Evolutionary conservation across 1,140 invertebrate species (phyloP).

Genomic region (Atta cephalotes): DNA sequence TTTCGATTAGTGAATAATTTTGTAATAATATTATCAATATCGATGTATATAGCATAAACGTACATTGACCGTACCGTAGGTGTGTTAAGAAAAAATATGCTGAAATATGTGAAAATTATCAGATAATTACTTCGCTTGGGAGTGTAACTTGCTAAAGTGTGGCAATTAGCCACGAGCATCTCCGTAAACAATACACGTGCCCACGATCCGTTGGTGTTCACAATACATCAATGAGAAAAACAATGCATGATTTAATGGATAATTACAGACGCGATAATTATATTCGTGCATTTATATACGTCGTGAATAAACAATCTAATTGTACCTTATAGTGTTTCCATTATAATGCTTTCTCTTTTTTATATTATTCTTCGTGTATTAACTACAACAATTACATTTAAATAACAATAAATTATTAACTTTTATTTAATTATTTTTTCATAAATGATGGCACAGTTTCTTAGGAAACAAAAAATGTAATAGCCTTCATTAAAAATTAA

Average conservation of each 20-base stretch:
- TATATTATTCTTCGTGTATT: neutral
- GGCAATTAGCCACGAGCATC: conserved; percentile 48
- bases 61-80: neutral
- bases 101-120: conserved; percentile 35
- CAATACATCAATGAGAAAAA: conserved; percentile 57
- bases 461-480: neutral
- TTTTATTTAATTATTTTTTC: neutral
- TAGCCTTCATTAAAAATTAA: too few species aligned
- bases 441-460: neutral
- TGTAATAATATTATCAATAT: neutral
- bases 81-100: conserved; percentile 21
- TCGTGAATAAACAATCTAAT: conserved; percentile 19
- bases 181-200: conserved; percentile 63
- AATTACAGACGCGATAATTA: conserved; percentile 64
- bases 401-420: neutral
- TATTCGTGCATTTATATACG: conserved; percentile 35
- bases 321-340: neutral
- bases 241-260: conserved; percentile 63
- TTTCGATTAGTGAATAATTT: neutral
- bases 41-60: neutral
- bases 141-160: conserved; percentile 49
- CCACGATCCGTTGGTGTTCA: conserved; percentile 53
- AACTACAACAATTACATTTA: neutral
- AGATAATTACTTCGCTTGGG: conserved; percentile 41
- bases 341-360: neutral